A percentile compares a stretch with the other conserved stretches of the same genome.
Evolutionary conservation across 2,888 invertebrate genomes (phyloP).

Genomic region (Nasonovia ribisnigri): DNA sequence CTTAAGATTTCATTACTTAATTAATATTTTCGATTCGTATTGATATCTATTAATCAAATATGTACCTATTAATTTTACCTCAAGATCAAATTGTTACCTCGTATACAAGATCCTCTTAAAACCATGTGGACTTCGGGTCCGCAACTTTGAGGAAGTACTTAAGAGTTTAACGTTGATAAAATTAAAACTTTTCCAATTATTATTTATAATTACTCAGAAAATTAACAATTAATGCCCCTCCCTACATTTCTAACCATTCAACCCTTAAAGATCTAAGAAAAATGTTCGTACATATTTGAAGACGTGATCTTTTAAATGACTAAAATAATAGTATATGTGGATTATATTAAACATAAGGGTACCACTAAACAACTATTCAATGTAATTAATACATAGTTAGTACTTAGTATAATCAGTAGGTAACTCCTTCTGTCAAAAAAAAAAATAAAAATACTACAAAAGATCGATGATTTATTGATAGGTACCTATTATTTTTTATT

Average conservation of each 20-base stretch:
- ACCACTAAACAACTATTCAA: no score
- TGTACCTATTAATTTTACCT: not conserved
- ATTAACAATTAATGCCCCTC: not conserved
- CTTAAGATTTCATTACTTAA: not conserved
- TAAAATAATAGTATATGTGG: not conserved
- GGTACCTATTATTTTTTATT: no score
- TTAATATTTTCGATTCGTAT: not conserved
- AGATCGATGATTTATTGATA: no score
- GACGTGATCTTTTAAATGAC: not conserved
- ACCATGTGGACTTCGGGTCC: not conserved
- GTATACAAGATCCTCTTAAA: not conserved
- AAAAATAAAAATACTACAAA: no score
- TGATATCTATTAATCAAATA: not conserved
- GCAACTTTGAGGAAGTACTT: not conserved
- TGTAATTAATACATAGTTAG: no score
- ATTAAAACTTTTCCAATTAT: not conserved
- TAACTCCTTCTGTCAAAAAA: no score
- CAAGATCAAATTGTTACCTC: not conserved
- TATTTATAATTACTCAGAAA: not conserved
- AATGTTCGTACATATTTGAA: not conserved
- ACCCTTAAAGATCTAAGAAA: not conserved
- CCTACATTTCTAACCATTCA: no score
- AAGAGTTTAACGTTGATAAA: not conserved
- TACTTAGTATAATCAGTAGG: no score
- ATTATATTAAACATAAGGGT: no score